Percentiles rank a stretch among this genome's conserved stretches.
These are phyloP conservation scores for Macaria liturata DNA, from an alignment of 2,888 invertebrate genomes.

Conservation along the genomic window DNA sequence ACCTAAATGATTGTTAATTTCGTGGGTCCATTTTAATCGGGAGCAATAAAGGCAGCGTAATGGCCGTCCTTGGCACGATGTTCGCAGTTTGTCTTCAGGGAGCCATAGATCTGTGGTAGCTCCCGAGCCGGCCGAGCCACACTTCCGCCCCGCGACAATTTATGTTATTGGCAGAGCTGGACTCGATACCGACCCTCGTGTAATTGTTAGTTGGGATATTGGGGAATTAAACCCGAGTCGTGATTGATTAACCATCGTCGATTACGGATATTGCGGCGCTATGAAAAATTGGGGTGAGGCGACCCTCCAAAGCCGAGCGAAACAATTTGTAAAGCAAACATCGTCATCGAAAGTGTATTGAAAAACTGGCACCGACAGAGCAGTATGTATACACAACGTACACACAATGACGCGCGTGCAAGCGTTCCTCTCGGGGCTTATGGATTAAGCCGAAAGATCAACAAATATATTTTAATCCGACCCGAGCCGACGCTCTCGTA, in stretches of 20 bases:
- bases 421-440: slow-evolving; percentile 51
- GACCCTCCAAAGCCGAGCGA: slow-evolving; percentile 40
- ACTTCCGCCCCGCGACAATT: slow-evolving; percentile 78
- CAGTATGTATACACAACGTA: slow-evolving; percentile 40
- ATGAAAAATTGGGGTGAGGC: slow-evolving; percentile 59
- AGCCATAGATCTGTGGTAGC: slow-evolving; percentile 31
- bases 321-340: slow-evolving; percentile 56
- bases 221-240: slow-evolving; percentile 75
- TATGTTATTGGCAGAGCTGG: slow-evolving; percentile 78
- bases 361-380: slow-evolving; percentile 53
- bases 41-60: slow-evolving; percentile 19
- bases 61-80: slow-evolving; percentile 15
- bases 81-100: slow-evolving; percentile 25
- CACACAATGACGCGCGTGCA: slow-evolving; percentile 35
- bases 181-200: slow-evolving; percentile 75
- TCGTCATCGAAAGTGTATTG: slow-evolving; percentile 53
- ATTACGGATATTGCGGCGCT: slow-evolving; percentile 65
- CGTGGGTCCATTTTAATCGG: slow-evolving; percentile 16
- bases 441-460: slow-evolving; percentile 76
- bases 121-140: slow-evolving; percentile 40
- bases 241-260: slow-evolving; percentile 78
- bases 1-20: slow-evolving; percentile 17
- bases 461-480: slow-evolving; percentile 80
- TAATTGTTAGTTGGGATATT: slow-evolving; percentile 81
- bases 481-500: slow-evolving; percentile 70